phyloP scores from a whole-genome alignment of 2,888 invertebrate genomes.

The Toxonevra muliebris region DNA sequence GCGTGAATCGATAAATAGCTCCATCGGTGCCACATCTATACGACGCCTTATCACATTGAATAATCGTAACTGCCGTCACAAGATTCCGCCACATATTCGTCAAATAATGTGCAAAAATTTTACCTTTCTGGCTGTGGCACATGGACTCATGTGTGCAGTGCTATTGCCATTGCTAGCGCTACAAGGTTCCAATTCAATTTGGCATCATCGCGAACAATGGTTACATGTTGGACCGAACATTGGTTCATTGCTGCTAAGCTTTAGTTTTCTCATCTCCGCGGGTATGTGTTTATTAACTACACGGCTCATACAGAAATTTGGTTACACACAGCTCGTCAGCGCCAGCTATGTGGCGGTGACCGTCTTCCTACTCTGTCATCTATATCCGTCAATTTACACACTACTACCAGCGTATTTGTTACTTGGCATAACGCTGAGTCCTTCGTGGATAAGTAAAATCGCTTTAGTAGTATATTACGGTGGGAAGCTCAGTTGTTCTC shows the following conservation, averaged over 20 bases:
- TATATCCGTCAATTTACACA: slow-evolving; percentile 68
- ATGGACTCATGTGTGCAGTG: slow-evolving; percentile 58
- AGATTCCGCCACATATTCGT: slow-evolving; percentile 62
- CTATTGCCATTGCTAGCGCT: slow-evolving; percentile 61
- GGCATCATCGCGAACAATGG: slow-evolving; percentile 64
- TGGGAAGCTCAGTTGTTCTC: slow-evolving; percentile 61
- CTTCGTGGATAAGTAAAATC: slow-evolving; percentile 59
- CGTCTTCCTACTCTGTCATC: slow-evolving; percentile 71
- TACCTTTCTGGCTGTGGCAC: slow-evolving; percentile 57
- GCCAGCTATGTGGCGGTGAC: slow-evolving; percentile 69
- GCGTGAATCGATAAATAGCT: slow-evolving; percentile 76
- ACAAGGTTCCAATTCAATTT: slow-evolving; percentile 64
- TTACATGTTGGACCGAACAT: slow-evolving; percentile 62
- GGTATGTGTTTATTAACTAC: slow-evolving; percentile 68
- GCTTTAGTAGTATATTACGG: slow-evolving; percentile 61
- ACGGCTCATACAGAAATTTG: slow-evolving; percentile 67
- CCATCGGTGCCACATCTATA: slow-evolving; percentile 81
- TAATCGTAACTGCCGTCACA: slow-evolving; percentile 65
- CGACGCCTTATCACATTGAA: slow-evolving; percentile 75
- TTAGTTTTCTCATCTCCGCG: slow-evolving; percentile 72
- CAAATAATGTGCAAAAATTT: slow-evolving; percentile 60
- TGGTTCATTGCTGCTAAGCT: slow-evolving; percentile 73
- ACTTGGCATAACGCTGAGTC: slow-evolving; percentile 70
- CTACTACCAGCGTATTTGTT: slow-evolving; percentile 67
- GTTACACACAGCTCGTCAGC: slow-evolving; percentile 66